Conservation (phyloP, 1,140 invertebrate species). For the Teleogryllus occipitalis region DNA sequence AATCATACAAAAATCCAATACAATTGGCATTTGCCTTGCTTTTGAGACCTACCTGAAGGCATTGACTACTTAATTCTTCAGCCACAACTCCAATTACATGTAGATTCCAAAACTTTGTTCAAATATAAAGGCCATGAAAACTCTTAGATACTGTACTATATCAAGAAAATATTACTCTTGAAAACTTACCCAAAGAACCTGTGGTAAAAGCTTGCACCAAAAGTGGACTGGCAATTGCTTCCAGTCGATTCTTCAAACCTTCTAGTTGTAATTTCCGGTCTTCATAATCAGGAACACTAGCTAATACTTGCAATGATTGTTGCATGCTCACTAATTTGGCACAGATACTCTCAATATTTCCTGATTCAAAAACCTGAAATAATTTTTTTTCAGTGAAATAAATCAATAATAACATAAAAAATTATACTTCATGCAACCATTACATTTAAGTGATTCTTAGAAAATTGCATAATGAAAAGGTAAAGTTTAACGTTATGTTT, state of each 20-base stretch:
- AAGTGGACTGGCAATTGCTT: constrained; percentile 76
- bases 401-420: constrained; percentile 7
- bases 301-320: constrained; percentile 68
- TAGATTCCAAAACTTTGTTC: no score
- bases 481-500: no score
- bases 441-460: no score
- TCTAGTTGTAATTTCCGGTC: constrained; percentile 77
- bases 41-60: no score
- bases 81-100: no score
- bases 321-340: constrained; percentile 70
- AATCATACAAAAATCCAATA: no score
- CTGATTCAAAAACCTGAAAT: constrained; percentile 50
- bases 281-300: constrained; percentile 75
- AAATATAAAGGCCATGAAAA: no score
- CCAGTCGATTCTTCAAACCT: constrained; percentile 80
- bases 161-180: no score
- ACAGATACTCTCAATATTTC: constrained; percentile 53
- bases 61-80: no score
- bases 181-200: constrained; percentile 54
- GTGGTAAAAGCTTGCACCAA: constrained; percentile 76
- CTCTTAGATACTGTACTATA: no score
- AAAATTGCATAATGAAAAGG: no score
- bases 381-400: background rate
- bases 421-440: background rate
- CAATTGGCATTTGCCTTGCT: no score